Evolutionary conservation across 2,113 vertebrate species (phyloP).

Genomic region (Pionites leucogaster): DNA sequence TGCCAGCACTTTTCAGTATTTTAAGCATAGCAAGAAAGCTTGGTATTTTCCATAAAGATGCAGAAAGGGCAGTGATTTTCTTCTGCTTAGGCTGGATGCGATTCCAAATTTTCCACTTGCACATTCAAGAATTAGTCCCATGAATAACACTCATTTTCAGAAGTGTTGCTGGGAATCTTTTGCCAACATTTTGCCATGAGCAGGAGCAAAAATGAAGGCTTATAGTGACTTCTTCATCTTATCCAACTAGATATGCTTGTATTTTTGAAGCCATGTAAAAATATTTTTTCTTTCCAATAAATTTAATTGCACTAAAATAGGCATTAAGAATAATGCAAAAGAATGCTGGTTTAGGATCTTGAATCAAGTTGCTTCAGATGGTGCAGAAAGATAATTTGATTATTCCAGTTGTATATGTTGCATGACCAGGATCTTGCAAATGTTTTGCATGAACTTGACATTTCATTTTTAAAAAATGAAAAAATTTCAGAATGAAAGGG

Average conservation of each 20-base stretch:
- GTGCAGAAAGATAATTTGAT: background rate
- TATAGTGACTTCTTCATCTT: background rate
- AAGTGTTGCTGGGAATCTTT: slow-evolving; percentile 5
- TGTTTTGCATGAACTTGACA: background rate
- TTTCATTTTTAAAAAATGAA: background rate
- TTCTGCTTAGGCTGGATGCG: background rate
- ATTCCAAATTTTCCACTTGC: background rate
- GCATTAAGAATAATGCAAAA: background rate
- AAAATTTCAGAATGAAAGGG: background rate
- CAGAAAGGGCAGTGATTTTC: slow-evolving; percentile 38
- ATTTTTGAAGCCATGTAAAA: background rate
- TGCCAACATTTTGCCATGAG: background rate
- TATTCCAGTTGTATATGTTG: background rate
- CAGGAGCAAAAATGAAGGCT: background rate
- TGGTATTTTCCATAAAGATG: background rate
- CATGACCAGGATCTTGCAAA: background rate
- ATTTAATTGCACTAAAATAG: background rate
- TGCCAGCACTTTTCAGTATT: slow-evolving; percentile 20
- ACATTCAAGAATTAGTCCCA: background rate
- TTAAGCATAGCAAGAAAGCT: background rate
- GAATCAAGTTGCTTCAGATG: background rate
- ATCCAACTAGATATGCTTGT: background rate
- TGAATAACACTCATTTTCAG: background rate
- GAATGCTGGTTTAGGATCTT: background rate
- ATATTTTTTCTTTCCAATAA: background rate